Base-by-base conservation (phyloP, 2,113 vertebrate genomes). In the Datnioides undecimradiatus region DNA sequence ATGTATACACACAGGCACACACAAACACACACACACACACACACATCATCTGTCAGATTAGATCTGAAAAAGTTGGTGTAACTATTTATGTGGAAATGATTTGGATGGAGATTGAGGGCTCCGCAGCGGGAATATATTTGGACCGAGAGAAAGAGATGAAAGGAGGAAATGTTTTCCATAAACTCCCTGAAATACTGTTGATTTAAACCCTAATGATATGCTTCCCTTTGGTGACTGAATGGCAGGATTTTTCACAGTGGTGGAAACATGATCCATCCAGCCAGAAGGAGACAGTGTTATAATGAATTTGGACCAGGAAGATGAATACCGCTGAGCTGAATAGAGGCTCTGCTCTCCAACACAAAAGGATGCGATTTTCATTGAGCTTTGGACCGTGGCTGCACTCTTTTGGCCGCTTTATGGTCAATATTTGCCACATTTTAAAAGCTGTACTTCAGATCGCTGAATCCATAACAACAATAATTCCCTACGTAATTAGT, bases 61-160 rank as follows among this genome's bases (percentile, higher is more conserved):
- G 38, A 31, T 8, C 41, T 41, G 1, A 17, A 46, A n/a, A 68
- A 6, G n/a, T 68, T 23, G 45, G 25, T 41, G 17, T 25, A 48
- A 6, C 7, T 21, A 29, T 54, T 71, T 33, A 19, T 54, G 31
- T 46, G 4, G 27, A 59, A 59, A 45, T 69, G 1, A 73, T 69
- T 34, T 14, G 6, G 23, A 49, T 45, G 33, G 43, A 19, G 5
- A 46, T 43, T 0, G 21, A 14, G 33, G 38, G 40, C 19, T 3
- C 10, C 41, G 6, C 43, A 19, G 41, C 25, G 31, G 71, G 54
- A 65, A 66, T 76, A 55, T 36, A 73, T 69, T 62, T 36, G 12
- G 21, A n/a, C 38, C 33, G 10, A 41, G 31, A 36, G 10, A 41
- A 19, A 17, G 7, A 41, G 16, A 71, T 66, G 45, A 64, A 58